These are phyloP conservation scores for Palythoa grandiflora DNA, from an alignment of 92 coral and sea anemone species.

Conservation along the genomic window DNA sequence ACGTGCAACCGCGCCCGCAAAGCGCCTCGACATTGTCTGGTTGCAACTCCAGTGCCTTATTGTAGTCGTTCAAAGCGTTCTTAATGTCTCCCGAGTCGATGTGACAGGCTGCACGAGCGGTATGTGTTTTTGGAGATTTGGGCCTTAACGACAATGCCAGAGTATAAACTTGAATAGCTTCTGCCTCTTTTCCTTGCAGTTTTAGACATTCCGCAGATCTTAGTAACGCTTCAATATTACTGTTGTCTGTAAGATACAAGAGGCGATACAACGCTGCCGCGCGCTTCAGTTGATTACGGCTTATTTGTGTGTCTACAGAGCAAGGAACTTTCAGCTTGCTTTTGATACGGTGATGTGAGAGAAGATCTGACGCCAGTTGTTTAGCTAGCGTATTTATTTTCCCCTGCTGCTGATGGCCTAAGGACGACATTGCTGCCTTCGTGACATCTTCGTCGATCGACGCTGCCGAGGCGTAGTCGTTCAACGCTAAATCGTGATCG, in stretches of 20 bases:
- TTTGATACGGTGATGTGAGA: conserved; percentile 69
- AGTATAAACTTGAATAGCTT: conserved; percentile 73
- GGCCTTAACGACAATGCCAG: conserved; percentile 61
- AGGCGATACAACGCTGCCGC: conserved; percentile 78
- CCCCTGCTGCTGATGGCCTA: conserved; percentile 63
- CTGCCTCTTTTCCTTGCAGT: conserved; percentile 74
- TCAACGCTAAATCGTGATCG: conserved; percentile 66
- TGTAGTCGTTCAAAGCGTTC: conserved; percentile 82
- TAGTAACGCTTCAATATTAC: conserved; percentile 81
- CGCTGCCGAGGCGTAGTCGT: conserved; percentile 75
- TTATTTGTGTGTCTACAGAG: conserved; percentile 61
- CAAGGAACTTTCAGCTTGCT: conserved; percentile 65
- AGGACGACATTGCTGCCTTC: conserved; percentile 55
- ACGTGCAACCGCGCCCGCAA: conserved; percentile 78
- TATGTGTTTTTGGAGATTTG: conserved; percentile 67
- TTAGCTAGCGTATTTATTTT: conserved; percentile 60
- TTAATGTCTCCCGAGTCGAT: conserved; percentile 68
- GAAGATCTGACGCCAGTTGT: conserved; percentile 61
- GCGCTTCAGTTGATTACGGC: conserved; percentile 60
- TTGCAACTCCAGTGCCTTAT: conserved; percentile 73
- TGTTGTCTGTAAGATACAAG: conserved; percentile 73
- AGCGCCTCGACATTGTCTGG: conserved; percentile 80
- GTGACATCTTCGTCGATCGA: conserved; percentile 69
- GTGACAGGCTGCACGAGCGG: conserved; percentile 83
- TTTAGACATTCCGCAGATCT: conserved; percentile 86